phyloP scores from a whole-genome alignment of 2,797 vertebrate genomes.

The Cyclopterus lumpus region DNA sequence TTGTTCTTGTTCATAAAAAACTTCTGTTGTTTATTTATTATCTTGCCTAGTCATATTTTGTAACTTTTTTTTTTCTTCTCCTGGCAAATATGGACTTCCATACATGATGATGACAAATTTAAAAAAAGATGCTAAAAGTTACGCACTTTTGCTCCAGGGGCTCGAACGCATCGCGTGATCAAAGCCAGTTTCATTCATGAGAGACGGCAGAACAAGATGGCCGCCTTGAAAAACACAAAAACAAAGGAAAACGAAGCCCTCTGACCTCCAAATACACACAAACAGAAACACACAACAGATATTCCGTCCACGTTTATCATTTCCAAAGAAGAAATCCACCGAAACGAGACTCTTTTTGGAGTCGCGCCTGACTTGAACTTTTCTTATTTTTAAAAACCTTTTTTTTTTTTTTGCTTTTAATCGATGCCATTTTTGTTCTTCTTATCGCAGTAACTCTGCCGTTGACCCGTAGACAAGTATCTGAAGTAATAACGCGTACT shows the following conservation, averaged over 20 bases:
- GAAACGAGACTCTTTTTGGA: slow-evolving; percentile 18
- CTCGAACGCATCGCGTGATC: background rate
- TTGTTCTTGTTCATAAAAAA: too few relatives aligned
- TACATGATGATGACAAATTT: background rate
- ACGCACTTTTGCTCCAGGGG: background rate
- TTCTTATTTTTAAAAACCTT: slow-evolving; percentile 8
- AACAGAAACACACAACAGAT: background rate
- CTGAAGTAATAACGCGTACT: background rate
- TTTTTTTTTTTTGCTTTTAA: background rate
- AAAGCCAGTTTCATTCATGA: too few relatives aligned
- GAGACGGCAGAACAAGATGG: background rate
- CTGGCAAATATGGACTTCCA: background rate
- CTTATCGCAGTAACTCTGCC: background rate
- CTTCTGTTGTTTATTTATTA: too few relatives aligned
- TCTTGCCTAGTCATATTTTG: too few relatives aligned
- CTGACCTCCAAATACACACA: background rate
- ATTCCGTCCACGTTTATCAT: slow-evolving; percentile 30
- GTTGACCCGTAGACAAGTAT: background rate
- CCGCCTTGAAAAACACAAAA: background rate
- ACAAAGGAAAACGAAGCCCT: too few relatives aligned
- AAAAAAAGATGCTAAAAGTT: background rate
- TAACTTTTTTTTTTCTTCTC: background rate
- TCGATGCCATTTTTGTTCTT: too few relatives aligned
- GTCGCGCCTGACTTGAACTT: slow-evolving; percentile 50
- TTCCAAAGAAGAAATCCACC: slow-evolving; percentile 72